Evolutionary conservation across 1,140 invertebrate species (phyloP).

Genomic region (Wiebesia pumilae): DNA sequence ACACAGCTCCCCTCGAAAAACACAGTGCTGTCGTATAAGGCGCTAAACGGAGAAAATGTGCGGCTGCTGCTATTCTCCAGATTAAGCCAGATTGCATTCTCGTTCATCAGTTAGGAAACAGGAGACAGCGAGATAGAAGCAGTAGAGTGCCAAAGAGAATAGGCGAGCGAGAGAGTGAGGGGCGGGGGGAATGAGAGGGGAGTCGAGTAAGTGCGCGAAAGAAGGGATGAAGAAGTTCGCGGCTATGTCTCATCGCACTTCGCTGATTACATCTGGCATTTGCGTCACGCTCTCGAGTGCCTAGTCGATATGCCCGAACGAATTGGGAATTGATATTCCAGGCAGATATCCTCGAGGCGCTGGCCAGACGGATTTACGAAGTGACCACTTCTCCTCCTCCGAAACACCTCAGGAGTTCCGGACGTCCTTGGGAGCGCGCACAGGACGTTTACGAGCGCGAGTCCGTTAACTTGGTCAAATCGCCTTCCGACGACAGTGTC

Average conservation of each 20-base stretch:
- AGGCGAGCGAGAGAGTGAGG: no score
- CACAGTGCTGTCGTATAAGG: not conserved
- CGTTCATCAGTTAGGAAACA: constrained; percentile 28
- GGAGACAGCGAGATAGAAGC: not conserved
- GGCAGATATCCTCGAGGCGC: constrained; percentile 56
- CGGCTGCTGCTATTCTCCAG: constrained; percentile 25
- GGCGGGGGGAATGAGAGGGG: no score
- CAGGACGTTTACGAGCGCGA: constrained; percentile 59
- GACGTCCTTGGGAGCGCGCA: constrained; percentile 47
- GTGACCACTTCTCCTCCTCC: constrained; percentile 56
- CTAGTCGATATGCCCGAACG: constrained; percentile 73
- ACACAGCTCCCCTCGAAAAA: not conserved
- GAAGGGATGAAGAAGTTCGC: constrained; percentile 30
- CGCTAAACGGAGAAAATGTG: constrained; percentile 27
- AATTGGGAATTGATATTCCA: constrained; percentile 74
- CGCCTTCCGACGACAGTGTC: constrained; percentile 65
- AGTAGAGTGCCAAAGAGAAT: not conserved
- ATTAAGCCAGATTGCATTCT: constrained; percentile 70
- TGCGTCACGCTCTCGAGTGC: constrained; percentile 75
- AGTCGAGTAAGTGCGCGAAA: no score
- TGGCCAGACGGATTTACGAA: constrained; percentile 75
- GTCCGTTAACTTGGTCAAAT: constrained; percentile 72
- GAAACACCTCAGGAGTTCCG: constrained; percentile 22
- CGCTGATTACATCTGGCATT: constrained; percentile 75
- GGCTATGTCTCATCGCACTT: constrained; percentile 54